Evolutionary conservation across 2,888 invertebrate genomes (phyloP).

Genomic region (Melikaiella ostensackeni): DNA sequence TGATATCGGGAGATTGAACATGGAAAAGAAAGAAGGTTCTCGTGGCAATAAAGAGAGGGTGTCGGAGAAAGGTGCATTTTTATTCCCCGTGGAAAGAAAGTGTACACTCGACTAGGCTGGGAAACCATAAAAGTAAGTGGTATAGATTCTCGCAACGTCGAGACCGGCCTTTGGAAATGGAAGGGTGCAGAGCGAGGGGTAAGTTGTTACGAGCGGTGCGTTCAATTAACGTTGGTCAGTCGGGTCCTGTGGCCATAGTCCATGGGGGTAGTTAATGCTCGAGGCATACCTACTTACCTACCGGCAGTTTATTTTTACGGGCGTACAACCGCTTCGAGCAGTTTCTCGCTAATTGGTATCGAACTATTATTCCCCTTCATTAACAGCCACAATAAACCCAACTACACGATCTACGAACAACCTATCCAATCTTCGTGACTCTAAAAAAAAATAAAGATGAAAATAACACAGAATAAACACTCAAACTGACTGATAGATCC

Average conservation of each 20-base stretch:
- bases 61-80: slow-evolving; percentile 57
- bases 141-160: slow-evolving; percentile 73
- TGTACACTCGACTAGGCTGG: slow-evolving; percentile 69
- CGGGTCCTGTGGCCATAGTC: slow-evolving; percentile 64
- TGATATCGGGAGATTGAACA: neutral
- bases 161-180: slow-evolving; percentile 55
- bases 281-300: slow-evolving; percentile 75
- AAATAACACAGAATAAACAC: no score
- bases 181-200: slow-evolving; percentile 50
- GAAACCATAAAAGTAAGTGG: slow-evolving; percentile 76
- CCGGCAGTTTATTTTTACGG: slow-evolving; percentile 76
- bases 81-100: slow-evolving; percentile 64
- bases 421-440: slow-evolving; percentile 34
- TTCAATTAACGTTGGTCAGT: slow-evolving; percentile 76
- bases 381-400: slow-evolving; percentile 65
- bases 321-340: slow-evolving; percentile 64
- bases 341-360: slow-evolving; percentile 76
- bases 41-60: neutral
- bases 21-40: neutral
- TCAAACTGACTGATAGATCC: no score
- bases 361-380: slow-evolving; percentile 76
- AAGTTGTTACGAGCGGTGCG: slow-evolving; percentile 73
- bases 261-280: slow-evolving; percentile 74
- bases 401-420: slow-evolving; percentile 31
- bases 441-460: neutral